A percentile compares a stretch with the other conserved stretches of the same genome.
These are phyloP conservation scores for Zaprionus vittiger DNA, from an alignment of 1,140 invertebrate genomes.

Conservation along the genomic window DNA sequence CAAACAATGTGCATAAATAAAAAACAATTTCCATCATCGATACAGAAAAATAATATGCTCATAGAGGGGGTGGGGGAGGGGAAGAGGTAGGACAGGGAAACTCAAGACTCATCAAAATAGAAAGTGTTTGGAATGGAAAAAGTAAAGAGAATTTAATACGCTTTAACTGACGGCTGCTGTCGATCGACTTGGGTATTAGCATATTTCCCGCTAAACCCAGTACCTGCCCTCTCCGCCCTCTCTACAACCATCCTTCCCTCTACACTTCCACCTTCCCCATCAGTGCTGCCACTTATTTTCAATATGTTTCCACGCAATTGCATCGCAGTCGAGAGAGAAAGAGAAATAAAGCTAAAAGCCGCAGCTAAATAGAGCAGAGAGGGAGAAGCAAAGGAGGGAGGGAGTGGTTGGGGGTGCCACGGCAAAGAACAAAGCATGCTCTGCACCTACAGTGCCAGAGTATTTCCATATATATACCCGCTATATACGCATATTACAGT, in stretches of 20 bases:
- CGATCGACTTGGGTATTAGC: conserved; percentile 56
- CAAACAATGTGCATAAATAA: conserved; percentile 56
- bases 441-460: conserved; percentile 14
- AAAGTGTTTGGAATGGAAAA: conserved; percentile 64
- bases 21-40: conserved; percentile 65
- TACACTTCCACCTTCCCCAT: too few relatives aligned
- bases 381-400: too few relatives aligned
- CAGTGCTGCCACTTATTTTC: conserved; percentile 31
- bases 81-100: background rate
- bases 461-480: conserved; percentile 3
- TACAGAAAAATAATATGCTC: conserved; percentile 59
- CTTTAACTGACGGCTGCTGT: conserved; percentile 39
- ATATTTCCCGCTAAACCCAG: conserved; percentile 52
- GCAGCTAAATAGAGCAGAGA: conserved; percentile 36
- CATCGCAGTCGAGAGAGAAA: conserved; percentile 42
- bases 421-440: conserved; percentile 64
- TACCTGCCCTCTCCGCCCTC: background rate
- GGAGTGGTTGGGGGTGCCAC: background rate
- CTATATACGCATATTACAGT: background rate
- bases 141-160: conserved; percentile 69
- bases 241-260: too few relatives aligned
- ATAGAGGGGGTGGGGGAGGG: conserved; percentile 27
- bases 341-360: conserved; percentile 48
- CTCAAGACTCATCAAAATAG: conserved; percentile 50
- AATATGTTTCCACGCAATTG: conserved; percentile 77